Evolutionary conservation across 2,797 vertebrate genomes (phyloP).

Genomic region (Myotis planiceps): DNA sequence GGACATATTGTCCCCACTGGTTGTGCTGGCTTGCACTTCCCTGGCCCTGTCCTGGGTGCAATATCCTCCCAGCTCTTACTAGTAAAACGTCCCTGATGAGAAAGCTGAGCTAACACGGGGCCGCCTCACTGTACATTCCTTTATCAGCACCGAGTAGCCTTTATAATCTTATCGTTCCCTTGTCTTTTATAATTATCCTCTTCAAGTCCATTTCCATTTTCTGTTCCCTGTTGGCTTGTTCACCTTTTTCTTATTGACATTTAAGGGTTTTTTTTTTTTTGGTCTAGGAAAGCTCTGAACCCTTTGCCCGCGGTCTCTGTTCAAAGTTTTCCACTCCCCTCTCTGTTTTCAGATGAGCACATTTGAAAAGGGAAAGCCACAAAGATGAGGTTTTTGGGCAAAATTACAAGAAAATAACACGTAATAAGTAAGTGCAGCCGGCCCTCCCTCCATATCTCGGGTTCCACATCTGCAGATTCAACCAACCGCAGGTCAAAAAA

Average conservation of each 20-base stretch:
- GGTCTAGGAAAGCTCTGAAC: not conserved
- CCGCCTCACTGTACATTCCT: not conserved
- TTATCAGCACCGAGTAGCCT: not conserved
- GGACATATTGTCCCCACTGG: not conserved
- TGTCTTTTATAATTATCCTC: not conserved
- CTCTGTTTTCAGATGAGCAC: not conserved
- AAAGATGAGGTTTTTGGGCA: not conserved
- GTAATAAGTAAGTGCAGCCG: not conserved
- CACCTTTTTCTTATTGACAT: not conserved
- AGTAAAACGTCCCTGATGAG: not conserved
- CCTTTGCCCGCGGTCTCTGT: not conserved
- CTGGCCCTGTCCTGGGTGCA: rapidly evolving
- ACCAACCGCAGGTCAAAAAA: not conserved
- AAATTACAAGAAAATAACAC: not conserved
- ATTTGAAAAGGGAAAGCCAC: not conserved
- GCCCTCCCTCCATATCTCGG: not conserved
- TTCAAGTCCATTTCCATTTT: not conserved
- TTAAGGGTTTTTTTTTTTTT: not conserved
- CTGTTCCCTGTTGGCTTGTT: not conserved
- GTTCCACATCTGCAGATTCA: not conserved
- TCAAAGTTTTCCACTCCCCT: not conserved
- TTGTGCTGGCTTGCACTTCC: not conserved
- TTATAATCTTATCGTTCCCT: not conserved
- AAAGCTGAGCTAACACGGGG: not conserved
- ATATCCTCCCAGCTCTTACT: not conserved